Evolutionary conservation across 2,888 invertebrate genomes (phyloP).

Genomic region (Cyrtodaria siliqua): DNA sequence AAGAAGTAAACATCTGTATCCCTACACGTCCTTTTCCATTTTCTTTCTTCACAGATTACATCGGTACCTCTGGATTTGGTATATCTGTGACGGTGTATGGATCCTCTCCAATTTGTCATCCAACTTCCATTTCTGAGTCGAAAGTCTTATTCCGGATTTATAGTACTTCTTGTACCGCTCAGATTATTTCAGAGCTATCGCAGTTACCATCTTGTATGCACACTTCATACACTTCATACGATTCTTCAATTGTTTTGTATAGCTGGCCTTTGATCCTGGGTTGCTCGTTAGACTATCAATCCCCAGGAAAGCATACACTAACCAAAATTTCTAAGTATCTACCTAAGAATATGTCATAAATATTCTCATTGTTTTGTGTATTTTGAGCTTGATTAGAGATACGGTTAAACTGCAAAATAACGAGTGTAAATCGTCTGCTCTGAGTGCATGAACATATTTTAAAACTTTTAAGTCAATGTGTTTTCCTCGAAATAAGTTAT

Average conservation of each 20-base stretch:
- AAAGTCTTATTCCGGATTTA: conserved; percentile 6
- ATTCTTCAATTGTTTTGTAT: conserved; percentile 15
- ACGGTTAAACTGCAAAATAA: too few species aligned
- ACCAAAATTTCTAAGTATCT: too few species aligned
- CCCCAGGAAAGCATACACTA: conserved; percentile 35
- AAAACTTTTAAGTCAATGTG: too few species aligned
- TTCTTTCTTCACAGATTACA: conserved; percentile 22
- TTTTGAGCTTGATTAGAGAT: too few species aligned
- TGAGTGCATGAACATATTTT: too few species aligned
- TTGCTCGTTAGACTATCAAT: background rate
- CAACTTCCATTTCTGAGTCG: conserved; percentile 11
- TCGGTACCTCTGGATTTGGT: conserved; percentile 10
- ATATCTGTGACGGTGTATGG: conserved; percentile 1
- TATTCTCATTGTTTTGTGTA: too few species aligned
- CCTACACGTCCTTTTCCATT: background rate
- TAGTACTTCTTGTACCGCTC: conserved; percentile 16
- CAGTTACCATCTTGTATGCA: conserved; percentile 22
- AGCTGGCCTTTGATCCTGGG: background rate
- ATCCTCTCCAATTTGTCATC: conserved; percentile 21
- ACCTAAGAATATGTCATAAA: too few species aligned
- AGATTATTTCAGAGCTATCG: background rate
- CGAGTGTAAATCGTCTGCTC: too few species aligned
- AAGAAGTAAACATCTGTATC: conserved; percentile 20
- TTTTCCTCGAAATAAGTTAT: too few species aligned
- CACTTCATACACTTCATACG: conserved; percentile 11